Percentiles rank a stretch among this genome's conserved stretches.
These are phyloP conservation scores for Forbesichthys papilliferus DNA, from an alignment of 2,113 vertebrate genomes.

Conservation along the genomic window DNA sequence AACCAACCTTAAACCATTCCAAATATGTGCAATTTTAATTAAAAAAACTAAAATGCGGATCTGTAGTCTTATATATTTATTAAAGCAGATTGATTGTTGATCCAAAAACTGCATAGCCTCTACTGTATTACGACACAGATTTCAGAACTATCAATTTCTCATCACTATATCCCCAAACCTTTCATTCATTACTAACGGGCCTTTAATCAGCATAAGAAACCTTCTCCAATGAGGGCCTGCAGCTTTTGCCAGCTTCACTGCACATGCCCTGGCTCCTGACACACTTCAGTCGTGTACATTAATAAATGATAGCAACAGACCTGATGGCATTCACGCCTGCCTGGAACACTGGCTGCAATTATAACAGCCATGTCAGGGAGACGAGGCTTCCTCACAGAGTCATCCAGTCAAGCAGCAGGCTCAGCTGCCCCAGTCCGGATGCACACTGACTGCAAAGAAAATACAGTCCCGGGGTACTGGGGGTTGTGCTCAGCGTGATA, in stretches of 20 bases:
- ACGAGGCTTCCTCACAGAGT: slow-evolving; percentile 31
- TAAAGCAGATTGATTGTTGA: no score
- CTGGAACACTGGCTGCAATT: slow-evolving; percentile 55
- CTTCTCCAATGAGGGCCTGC: slow-evolving; percentile 33
- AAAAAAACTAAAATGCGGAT: no score
- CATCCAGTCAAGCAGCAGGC: slow-evolving; percentile 42
- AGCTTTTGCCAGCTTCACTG: slow-evolving; percentile 15
- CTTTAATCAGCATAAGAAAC: slow-evolving; percentile 8
- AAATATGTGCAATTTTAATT: no score
- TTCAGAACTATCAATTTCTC: no score
- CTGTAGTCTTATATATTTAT: no score
- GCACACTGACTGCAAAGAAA: slow-evolving; percentile 40
- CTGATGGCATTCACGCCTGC: slow-evolving; percentile 57
- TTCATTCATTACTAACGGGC: no score
- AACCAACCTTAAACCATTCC: no score
- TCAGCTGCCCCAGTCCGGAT: slow-evolving; percentile 35
- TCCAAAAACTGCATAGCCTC: no score
- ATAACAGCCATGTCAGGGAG: slow-evolving; percentile 47
- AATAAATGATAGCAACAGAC: slow-evolving; percentile 65
- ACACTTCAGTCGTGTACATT: slow-evolving; percentile 40
- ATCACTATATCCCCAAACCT: no score
- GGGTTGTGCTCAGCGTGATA: slow-evolving; percentile 35
- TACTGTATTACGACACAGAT: no score
- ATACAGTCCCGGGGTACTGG: slow-evolving; percentile 15
- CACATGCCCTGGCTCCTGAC: slow-evolving; percentile 28